phyloP scores from a whole-genome alignment of 2,113 vertebrate species.

The Mormoops blainvillei region DNA sequence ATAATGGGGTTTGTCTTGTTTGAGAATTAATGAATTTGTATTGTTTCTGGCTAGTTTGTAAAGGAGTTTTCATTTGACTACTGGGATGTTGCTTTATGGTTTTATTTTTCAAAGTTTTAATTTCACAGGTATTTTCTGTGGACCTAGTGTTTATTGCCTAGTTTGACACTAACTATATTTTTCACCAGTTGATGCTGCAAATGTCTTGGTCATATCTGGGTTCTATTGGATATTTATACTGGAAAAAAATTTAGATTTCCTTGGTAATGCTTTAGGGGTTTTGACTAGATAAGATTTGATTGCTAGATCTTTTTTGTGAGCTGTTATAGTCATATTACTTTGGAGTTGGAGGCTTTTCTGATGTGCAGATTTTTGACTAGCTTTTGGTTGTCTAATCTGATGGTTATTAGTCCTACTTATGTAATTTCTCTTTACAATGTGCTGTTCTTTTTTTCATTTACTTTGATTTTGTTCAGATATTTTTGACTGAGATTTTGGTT shows the following conservation, averaged over 20 bases:
- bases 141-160: background rate
- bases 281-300: background rate
- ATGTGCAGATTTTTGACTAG: background rate
- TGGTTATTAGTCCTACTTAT: background rate
- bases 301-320: background rate
- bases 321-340: background rate
- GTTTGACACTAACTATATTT: background rate
- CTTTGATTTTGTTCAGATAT: background rate
- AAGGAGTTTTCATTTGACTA: background rate
- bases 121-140: background rate
- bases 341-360: background rate
- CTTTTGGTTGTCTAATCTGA: background rate
- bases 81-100: background rate
- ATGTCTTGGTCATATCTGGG: background rate
- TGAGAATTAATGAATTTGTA: background rate
- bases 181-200: background rate
- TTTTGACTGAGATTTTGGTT: background rate
- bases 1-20: background rate
- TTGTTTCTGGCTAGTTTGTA: background rate
- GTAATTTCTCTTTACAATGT: background rate
- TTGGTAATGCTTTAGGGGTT: background rate
- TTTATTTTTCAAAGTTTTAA: background rate
- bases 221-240: background rate
- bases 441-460: background rate
- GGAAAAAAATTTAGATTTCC: background rate